Base-by-base conservation (phyloP, 2,888 invertebrate genomes). In the Rhyacophila evoluta region DNA sequence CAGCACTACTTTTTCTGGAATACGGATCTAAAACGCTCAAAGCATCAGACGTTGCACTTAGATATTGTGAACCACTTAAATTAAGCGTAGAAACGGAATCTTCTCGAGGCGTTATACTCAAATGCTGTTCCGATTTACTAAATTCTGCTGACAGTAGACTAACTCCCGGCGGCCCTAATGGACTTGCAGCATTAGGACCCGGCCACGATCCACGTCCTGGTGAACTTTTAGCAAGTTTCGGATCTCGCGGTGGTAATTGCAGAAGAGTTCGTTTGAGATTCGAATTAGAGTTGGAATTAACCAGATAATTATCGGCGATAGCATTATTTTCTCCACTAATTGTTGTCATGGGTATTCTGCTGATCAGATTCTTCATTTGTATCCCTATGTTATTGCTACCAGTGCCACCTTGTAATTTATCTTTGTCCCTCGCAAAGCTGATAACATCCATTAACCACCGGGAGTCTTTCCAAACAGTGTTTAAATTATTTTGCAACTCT, bases 361-460 rank as follows among this genome's bases (percentile, higher is more conserved):
- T 81, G 11, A 82, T 82, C 36, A 82, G 72, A 77, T 82, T 81
- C 84, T 88, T 89, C 83, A 90, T 86, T 83, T 88, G 84, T 85
- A 89, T 89, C 72, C 85, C 86, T 33, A 84, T 84, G 78, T 86
- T 87, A 77, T 85, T 87, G 74, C 85, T 86, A 68, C 92, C 89
- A 36, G 91, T 90, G 80, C 87, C 87, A 1, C 86, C 85, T 0
- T 85, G 85, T 8, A 87, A 86, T 82, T 89, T 89, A 81, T 89
- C 90, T 83, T 89, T 90, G 81, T 98, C 98, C 80, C 99, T 92
- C 0, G 98, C 98, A 85, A 97, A 97, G 0, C 96, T 94, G 75
- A 99, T 97, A 4, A 98, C 94, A 85, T 98, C 98, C 93, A 98
- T 96, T 19, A 99, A 91, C 99, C 99, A 99, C 15, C 99, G 92